phyloP scores from a whole-genome alignment of 2,797 vertebrate genomes.

The Todus mexicanus region DNA sequence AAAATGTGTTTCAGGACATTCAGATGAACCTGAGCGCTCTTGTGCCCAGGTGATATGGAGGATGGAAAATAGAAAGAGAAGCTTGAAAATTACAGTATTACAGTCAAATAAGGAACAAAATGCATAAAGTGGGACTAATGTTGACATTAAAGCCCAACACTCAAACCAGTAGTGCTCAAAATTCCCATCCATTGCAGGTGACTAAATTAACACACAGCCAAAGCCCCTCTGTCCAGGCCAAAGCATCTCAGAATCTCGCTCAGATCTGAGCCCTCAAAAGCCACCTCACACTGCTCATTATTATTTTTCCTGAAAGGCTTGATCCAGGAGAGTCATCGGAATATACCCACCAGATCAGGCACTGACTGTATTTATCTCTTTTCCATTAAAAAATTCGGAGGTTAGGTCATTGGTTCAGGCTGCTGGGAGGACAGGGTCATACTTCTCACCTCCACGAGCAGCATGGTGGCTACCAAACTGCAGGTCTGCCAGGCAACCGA shows the following conservation, averaged over 20 bases:
- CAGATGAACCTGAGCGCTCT: too few relatives aligned
- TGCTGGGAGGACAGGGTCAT: accelerated
- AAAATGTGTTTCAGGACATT: accelerated
- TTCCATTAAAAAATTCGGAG: background rate
- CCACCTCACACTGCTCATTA: accelerated
- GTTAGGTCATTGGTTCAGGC: accelerated
- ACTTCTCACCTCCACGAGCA: background rate
- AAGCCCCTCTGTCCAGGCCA: background rate
- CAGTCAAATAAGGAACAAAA: background rate
- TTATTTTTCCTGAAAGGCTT: background rate
- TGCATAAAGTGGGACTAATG: background rate
- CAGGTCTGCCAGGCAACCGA: background rate
- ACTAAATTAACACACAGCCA: too few relatives aligned
- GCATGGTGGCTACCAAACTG: background rate
- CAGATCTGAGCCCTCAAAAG: background rate
- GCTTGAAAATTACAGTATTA: too few relatives aligned
- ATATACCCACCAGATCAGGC: too few relatives aligned
- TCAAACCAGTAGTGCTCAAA: background rate
- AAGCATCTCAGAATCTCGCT: background rate
- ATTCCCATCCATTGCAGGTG: too few relatives aligned
- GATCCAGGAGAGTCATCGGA: background rate
- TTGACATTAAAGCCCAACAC: background rate
- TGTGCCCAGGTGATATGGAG: too few relatives aligned
- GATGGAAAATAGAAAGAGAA: background rate
- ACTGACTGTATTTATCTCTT: background rate